Conservation (phyloP, 2,113 vertebrate species). For the Rhabdomys dilectus region DNA sequence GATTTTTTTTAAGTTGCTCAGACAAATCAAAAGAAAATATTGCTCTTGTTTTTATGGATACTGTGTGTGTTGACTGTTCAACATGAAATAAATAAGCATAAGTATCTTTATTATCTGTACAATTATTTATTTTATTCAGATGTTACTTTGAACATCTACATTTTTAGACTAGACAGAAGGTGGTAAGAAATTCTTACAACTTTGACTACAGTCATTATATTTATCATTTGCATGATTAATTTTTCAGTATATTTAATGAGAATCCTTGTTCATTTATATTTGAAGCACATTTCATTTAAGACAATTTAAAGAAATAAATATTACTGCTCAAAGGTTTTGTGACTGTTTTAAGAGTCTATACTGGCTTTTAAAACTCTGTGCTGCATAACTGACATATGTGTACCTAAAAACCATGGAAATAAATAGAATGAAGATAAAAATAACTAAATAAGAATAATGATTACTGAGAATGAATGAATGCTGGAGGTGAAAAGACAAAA, state of each 20-base stretch:
- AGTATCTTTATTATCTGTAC: background rate
- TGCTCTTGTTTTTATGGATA: background rate
- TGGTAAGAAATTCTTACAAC: background rate
- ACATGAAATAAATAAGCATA: background rate
- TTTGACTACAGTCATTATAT: background rate
- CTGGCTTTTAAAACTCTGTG: constrained; percentile 40
- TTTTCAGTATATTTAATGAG: constrained; percentile 42
- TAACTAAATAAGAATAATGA: constrained; percentile 30
- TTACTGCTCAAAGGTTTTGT: constrained; percentile 14
- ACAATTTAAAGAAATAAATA: background rate
- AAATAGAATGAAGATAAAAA: constrained; percentile 43
- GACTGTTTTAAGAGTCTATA: constrained; percentile 28
- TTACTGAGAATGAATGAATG: background rate
- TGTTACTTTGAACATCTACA: background rate
- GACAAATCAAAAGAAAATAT: background rate
- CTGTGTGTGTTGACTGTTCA: background rate
- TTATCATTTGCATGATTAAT: background rate
- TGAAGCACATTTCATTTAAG: background rate
- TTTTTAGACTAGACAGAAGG: background rate
- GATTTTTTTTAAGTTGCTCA: background rate
- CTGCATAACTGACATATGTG: background rate
- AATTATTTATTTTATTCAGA: background rate
- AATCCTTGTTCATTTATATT: background rate
- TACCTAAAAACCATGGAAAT: background rate
- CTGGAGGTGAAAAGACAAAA: background rate